phyloP scores from a whole-genome alignment of 2,888 invertebrate genomes.

The Diarsia rubi region DNA sequence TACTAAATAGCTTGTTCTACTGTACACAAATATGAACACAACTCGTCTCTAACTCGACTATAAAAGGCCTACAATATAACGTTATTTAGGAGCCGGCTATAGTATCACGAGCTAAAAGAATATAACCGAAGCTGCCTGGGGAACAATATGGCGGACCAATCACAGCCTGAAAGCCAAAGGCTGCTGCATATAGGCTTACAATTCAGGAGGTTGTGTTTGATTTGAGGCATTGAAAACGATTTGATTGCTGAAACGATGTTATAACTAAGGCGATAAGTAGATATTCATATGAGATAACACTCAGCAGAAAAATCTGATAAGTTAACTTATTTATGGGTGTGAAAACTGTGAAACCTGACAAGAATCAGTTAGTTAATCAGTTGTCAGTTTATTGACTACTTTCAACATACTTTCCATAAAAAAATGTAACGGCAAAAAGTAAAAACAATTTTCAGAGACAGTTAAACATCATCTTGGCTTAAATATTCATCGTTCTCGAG shows the following conservation, averaged over 20 bases:
- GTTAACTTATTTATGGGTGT: too few relatives aligned
- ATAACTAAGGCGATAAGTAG: too few relatives aligned
- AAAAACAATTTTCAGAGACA: not conserved
- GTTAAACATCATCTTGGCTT: not conserved
- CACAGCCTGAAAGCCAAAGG: conserved; percentile 28
- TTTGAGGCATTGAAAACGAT: not conserved
- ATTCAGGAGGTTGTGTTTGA: not conserved
- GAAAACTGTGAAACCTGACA: too few relatives aligned
- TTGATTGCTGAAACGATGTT: not conserved
- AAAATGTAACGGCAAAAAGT: not conserved
- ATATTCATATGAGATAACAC: too few relatives aligned
- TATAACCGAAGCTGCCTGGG: conserved; percentile 16
- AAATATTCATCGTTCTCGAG: not conserved
- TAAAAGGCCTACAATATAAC: conserved; percentile 23
- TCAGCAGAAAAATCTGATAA: too few relatives aligned
- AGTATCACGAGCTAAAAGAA: conserved; percentile 23
- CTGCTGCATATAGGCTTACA: conserved; percentile 2
- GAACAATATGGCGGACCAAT: conserved; percentile 33
- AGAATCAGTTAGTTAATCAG: too few relatives aligned
- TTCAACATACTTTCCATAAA: too few relatives aligned
- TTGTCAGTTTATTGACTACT: too few relatives aligned
- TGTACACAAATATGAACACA: not conserved
- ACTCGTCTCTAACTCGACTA: not conserved
- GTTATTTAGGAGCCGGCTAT: not conserved
- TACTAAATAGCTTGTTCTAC: too few relatives aligned